phyloP scores from a whole-genome alignment of 2,113 vertebrate genomes.

The Phyllostomus discolor region DNA sequence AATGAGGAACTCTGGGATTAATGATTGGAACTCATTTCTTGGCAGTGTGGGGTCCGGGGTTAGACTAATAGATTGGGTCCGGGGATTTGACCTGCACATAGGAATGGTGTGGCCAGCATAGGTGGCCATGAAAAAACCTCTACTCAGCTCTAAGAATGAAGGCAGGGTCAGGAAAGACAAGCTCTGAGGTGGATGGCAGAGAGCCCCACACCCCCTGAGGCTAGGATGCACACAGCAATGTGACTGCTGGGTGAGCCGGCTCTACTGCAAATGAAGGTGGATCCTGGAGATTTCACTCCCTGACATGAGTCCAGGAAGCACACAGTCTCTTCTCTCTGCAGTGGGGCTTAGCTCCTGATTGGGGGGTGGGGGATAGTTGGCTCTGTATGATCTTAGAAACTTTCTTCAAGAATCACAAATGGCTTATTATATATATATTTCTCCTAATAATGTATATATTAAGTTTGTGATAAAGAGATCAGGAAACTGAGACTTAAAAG shows the following conservation, averaged over 20 bases:
- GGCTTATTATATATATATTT: not conserved
- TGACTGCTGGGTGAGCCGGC: too few relatives aligned
- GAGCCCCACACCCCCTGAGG: fast-evolving
- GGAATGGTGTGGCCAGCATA: fast-evolving
- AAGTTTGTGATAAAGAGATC: too few relatives aligned
- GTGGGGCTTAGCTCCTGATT: too few relatives aligned
- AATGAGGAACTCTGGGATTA: not conserved
- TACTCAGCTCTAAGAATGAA: not conserved
- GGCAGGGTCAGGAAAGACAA: not conserved
- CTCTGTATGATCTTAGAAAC: not conserved
- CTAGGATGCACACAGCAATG: fast-evolving
- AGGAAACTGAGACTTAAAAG: too few relatives aligned
- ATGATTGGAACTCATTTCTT: not conserved
- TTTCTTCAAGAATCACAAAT: too few relatives aligned
- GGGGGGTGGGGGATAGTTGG: too few relatives aligned
- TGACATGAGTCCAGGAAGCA: too few relatives aligned
- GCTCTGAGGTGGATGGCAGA: not conserved
- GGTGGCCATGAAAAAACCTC: not conserved
- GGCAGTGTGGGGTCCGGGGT: fast-evolving
- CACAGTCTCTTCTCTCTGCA: too few relatives aligned
- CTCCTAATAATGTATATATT: too few relatives aligned
- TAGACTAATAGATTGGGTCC: not conserved
- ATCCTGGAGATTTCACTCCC: too few relatives aligned
- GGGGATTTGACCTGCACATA: too few relatives aligned
- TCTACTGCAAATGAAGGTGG: too few relatives aligned